Evolutionary conservation across 1,140 invertebrate species (phyloP), one percentile per base, ranked within the genome.

Genomic region (Drosophila santomea): DNA sequence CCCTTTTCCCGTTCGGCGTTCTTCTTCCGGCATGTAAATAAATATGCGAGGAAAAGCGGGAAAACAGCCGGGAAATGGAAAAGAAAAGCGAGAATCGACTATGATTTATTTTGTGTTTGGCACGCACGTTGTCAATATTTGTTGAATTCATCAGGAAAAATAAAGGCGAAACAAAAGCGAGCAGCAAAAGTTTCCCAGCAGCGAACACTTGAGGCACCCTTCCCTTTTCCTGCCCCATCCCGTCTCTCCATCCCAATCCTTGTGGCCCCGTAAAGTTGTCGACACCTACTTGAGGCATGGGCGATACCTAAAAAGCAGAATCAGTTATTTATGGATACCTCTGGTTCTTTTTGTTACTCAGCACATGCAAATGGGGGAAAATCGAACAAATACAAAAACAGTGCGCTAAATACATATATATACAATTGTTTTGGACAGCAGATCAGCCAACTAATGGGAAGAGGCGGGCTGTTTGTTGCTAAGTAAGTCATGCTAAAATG

Each of bases 21-120:
- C 82, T 86, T 88, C 84, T 86, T 88, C 79, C 83, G 84, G 83
- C 84, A 89, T 89, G 84, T 88, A 88, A 88, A 88, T 88, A 88
- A 88, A 89, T 88, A 84, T 75, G 64, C 38, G 41, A 67, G 63
- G 74, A 80, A 77, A 76, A 75, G 61, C 63, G 75, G 71, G 73
- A 51, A 74, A 79, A 64, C 74, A 12, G 32, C 2, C 73, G 57
- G 71, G 86, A 76, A 83, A 62, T 62, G 50, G 43, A 75, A 62
- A 71, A 71, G 50, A 85, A 81, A 86, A 82, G 59, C 83, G 78
- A 85, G 81, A 82, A 86, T 62, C 79, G 79, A 57, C 79, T 88
- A 88, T 88, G 83, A 88, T 88, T 88, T 88, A 89, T 83, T 88
- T 88, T 73, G 75, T 79, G 74, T 89, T 88, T 89, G 79, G 84